Evolutionary conservation across 2,113 vertebrate genomes (phyloP).

Genomic region (Lynx canadensis): DNA sequence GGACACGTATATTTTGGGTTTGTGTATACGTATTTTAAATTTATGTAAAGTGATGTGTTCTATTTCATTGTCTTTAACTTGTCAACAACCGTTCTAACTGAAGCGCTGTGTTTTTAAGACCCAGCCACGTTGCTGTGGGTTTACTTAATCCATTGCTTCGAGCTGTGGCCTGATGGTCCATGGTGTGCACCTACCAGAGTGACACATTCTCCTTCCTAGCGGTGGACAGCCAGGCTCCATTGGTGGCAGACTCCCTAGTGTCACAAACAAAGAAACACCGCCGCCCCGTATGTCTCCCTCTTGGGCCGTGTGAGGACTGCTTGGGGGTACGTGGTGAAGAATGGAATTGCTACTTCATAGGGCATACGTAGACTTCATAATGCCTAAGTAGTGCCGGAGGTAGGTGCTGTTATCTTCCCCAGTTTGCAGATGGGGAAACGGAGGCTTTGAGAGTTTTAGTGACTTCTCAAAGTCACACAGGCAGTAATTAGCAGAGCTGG

Average conservation of each 20-base stretch:
- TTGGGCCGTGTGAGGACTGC: neutral
- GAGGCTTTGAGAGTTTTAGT: constrained; percentile 49
- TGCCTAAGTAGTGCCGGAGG: neutral
- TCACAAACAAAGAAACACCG: neutral
- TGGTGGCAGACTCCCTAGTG: neutral
- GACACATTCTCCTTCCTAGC: neutral
- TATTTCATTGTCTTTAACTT: constrained; percentile 41
- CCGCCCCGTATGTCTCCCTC: neutral
- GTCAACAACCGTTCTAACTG: neutral
- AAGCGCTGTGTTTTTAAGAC: neutral
- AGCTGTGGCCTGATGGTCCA: neutral
- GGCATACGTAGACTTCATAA: neutral
- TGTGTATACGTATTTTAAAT: constrained; percentile 32
- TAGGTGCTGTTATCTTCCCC: neutral
- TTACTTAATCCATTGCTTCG: constrained; percentile 22
- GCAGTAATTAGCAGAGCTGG: neutral
- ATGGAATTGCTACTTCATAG: neutral
- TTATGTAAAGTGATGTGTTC: constrained; percentile 42
- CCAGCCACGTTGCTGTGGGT: neutral
- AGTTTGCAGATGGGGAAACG: constrained; percentile 25
- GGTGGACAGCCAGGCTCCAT: neutral
- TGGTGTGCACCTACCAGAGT: neutral
- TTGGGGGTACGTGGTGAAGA: neutral
- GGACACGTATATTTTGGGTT: neutral
- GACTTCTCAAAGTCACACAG: constrained; percentile 21